Evolutionary conservation across 2,888 invertebrate species (phyloP).

Genomic region (Thyatira batis): DNA sequence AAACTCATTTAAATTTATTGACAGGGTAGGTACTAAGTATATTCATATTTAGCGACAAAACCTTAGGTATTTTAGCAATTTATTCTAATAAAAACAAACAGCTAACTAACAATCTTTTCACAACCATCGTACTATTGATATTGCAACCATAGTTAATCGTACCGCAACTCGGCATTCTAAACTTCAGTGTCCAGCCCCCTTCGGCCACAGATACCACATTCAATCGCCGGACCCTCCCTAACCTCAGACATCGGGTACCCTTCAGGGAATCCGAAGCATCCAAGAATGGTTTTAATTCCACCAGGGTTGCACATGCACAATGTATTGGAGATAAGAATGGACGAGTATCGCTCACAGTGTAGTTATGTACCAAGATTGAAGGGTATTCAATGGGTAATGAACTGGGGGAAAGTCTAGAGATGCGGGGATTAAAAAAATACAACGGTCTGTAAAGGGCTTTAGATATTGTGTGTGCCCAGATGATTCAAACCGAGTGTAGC

Average conservation of each 20-base stretch:
- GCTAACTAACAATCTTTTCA: background rate
- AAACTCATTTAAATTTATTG: too few species aligned
- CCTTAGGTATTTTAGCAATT: too few species aligned
- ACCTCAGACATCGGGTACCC: conserved; percentile 55
- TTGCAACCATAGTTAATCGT: conserved; percentile 53
- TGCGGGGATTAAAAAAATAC: background rate
- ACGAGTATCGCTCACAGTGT: conserved; percentile 26
- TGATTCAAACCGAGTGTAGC: too few species aligned
- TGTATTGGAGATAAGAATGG: conserved; percentile 54
- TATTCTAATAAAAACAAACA: background rate
- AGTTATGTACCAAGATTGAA: background rate
- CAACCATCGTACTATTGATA: conserved; percentile 16
- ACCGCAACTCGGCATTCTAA: conserved; percentile 44
- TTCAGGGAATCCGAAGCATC: conserved; percentile 55
- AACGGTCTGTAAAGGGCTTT: background rate
- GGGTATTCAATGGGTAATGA: conserved; percentile 3
- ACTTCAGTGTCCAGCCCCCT: conserved; percentile 41
- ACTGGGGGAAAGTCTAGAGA: background rate
- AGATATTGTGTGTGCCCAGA: too few species aligned
- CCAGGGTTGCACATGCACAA: conserved; percentile 57
- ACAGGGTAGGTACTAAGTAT: too few species aligned
- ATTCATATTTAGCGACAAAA: too few species aligned
- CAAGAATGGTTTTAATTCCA: conserved; percentile 62
- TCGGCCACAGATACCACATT: conserved; percentile 62
- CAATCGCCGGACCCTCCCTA: conserved; percentile 59